Conservation (phyloP, 2,113 vertebrate genomes). For the Propithecus coquereli region DNA sequence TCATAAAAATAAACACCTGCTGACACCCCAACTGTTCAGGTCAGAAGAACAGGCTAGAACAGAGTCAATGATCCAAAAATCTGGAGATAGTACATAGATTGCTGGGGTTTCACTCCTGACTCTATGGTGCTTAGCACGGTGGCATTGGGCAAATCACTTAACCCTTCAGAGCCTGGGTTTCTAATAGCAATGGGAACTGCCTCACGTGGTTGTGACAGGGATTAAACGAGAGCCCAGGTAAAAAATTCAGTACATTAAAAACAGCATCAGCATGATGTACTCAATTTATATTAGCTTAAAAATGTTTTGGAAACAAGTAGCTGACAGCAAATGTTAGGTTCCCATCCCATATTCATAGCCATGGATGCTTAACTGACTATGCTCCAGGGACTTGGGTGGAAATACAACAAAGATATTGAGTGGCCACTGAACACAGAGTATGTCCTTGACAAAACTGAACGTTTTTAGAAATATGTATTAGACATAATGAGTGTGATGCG, state of each 20-base stretch:
- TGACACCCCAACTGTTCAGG: background rate
- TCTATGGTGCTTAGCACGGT: background rate
- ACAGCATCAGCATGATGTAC: background rate
- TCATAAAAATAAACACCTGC: background rate
- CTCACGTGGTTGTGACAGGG: background rate
- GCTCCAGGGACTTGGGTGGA: background rate
- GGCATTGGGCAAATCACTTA: background rate
- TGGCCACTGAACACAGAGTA: background rate
- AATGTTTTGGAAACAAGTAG: background rate
- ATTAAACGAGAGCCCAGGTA: background rate
- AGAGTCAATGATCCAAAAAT: background rate
- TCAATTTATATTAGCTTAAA: background rate
- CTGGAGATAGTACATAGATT: background rate
- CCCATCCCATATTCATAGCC: background rate
- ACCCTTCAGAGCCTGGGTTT: background rate
- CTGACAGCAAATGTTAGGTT: background rate
- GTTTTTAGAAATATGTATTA: background rate
- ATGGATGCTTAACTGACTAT: background rate
- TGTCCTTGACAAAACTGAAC: background rate
- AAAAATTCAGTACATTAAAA: background rate
- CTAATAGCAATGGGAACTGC: background rate
- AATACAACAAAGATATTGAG: background rate
- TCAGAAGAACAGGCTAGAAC: background rate
- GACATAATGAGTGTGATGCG: too few species aligned
- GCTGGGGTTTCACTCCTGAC: background rate